Base-by-base conservation (phyloP, 2,888 invertebrate genomes). In the Phaonia tiefii region DNA sequence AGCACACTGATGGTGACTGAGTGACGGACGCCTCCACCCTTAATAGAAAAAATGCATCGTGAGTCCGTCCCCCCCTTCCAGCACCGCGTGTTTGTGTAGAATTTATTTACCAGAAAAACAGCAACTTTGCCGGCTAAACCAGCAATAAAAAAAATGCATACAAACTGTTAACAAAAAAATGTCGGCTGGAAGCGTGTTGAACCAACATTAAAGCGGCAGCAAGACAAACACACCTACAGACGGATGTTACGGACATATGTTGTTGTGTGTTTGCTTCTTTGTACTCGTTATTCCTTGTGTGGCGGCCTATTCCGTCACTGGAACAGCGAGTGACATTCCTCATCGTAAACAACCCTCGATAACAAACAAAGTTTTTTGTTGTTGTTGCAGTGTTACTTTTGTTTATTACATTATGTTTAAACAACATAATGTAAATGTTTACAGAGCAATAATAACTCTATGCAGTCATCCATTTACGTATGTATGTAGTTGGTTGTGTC, bases 11-110 rank as follows among this genome's bases (percentile, higher is more conserved):
- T 54, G 44, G 44, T 25, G 25, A 25, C 54, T 11, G 60, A 10
- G 3, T 63, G 63, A 78, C 67, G 56, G 25, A 72, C 81, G 75
- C 78, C 81, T n/a, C n/a, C 58, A 78, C 78, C 71, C 67, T 58
- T 78, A 63, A 37, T 15, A 39, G 8, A 10, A 44, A 25, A 49
- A 67, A 13, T 2, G 44, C 44, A 13, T 44, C 2, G 44, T 5
- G 22, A 56, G n/a, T n/a, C n/a, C 56, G 26, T 13, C 20, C 63
- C 51, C 17, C 17, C 51, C 20, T 20, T n/a, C 20, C 20, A 20
- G 39, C 20, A 11, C 37, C 49, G 15, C 31, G 51, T 39, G 11
- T n/a, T 10, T 42, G 22, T 20, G 44, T n/a, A 56, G 39, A 56
- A 70, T 71, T 71, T 66, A 49, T 60, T 71, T 67, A 39, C 17